Conservation (phyloP, 2,113 vertebrate genomes). For the Collichthys lucidus region DNA sequence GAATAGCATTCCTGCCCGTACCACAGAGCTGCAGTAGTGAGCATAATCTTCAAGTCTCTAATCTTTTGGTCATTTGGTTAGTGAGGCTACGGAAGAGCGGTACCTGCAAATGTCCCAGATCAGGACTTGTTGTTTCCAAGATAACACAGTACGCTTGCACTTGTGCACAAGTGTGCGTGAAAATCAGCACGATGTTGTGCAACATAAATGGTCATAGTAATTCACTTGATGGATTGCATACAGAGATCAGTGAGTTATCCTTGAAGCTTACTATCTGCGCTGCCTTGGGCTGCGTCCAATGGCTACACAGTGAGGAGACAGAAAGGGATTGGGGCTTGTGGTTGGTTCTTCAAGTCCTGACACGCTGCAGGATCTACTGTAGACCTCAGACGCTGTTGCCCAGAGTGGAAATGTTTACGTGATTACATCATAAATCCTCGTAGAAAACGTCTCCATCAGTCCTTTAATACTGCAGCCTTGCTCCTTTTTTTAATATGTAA, state of each 20-base stretch:
- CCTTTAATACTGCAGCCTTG: neutral
- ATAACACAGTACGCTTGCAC: neutral
- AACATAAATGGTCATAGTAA: slow-evolving; percentile 20
- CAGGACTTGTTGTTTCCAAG: neutral
- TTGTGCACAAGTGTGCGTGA: slow-evolving; percentile 3
- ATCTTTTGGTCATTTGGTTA: slow-evolving; percentile 25
- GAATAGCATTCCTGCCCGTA: slow-evolving; percentile 49
- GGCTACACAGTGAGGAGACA: slow-evolving; percentile 51
- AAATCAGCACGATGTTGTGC: slow-evolving; percentile 20
- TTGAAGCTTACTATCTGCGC: slow-evolving; percentile 36
- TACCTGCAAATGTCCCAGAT: neutral
- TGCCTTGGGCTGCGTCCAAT: slow-evolving; percentile 55
- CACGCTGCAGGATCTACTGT: slow-evolving; percentile 55
- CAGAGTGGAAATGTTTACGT: slow-evolving; percentile 67
- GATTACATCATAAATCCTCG: slow-evolving; percentile 67
- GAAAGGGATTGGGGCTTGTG: slow-evolving; percentile 28
- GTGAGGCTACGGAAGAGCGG: slow-evolving; percentile 6
- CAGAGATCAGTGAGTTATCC: slow-evolving; percentile 19
- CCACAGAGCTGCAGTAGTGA: slow-evolving; percentile 34
- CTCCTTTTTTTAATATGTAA: neutral
- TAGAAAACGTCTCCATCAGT: slow-evolving; percentile 33
- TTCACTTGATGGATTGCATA: slow-evolving; percentile 31
- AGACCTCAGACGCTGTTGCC: slow-evolving; percentile 32
- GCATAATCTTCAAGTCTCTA: slow-evolving; percentile 18
- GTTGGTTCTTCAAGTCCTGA: slow-evolving; percentile 64